Base-by-base conservation (phyloP, 2,888 invertebrate species). In the Caradrina clavipalpis region DNA sequence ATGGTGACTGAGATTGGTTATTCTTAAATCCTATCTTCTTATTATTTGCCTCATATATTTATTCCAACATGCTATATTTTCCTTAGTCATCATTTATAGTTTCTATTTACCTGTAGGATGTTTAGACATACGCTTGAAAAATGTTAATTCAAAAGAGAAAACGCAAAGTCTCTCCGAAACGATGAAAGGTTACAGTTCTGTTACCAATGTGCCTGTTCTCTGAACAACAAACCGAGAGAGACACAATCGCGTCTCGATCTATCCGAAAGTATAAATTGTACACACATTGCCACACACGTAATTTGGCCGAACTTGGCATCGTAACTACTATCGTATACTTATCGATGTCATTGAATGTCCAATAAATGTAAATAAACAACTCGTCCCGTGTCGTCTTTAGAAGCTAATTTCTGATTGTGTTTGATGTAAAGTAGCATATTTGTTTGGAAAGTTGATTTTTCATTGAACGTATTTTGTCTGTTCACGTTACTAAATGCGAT, bases 321-420 rank as follows among this genome's bases (percentile, higher is more conserved):
- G 71, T 69, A 60, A 66, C 72, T 62, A 72, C 62, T 69, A 70
- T 68, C 57, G 73, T 73, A 58, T 56, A 69, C 73, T 65, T 73
- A 73, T 82, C 67, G 82, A 79, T 75, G 57, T 81, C 73, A 73
- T 62, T 74, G 68, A 73, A 66, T 76, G 57, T 69, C 54, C 65
- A 66, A 79, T 82, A 70, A 58, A 78, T 69, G 73, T 80, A 84
- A 83, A 84, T 78, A 84, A 83, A 83, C 83, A 84, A 82, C 58
- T 35, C 45, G 47, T 54, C 10, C n/a, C 10, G 17, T n/a, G n/a
- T 21, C 26, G 13, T 50, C 58, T 47, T 73, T 6, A 45, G 51
- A 11, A 35, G 26, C 21, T 54, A 51, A 62, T 50, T 55, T 19
- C 11, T 49, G n/a, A 22, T 8, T 54, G 26, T n/a, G 19, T 51